These are phyloP conservation scores for Neotoxoptera formosana DNA, from an alignment of 1,140 invertebrate genomes.

Conservation along the genomic window DNA sequence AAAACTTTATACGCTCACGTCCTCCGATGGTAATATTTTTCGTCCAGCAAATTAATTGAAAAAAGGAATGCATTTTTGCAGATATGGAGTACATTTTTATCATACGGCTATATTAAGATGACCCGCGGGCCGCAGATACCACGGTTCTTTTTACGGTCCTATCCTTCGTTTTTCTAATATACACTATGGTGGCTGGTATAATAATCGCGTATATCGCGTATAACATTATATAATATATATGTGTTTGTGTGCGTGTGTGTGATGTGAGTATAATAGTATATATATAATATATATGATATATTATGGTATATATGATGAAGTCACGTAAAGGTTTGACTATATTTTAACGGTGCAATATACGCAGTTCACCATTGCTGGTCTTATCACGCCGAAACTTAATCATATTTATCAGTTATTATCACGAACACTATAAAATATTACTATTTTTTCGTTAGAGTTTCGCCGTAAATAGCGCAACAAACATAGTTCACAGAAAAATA, in stretches of 20 bases:
- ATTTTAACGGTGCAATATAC: neutral
- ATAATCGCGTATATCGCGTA: neutral
- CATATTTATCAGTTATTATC: neutral
- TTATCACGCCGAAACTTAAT: conserved; percentile 23
- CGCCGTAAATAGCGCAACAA: neutral
- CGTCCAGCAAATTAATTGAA: neutral
- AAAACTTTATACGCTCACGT: neutral
- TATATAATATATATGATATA: too few relatives aligned
- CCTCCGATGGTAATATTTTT: neutral
- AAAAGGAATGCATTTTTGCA: neutral
- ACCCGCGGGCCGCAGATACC: neutral
- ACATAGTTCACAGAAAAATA: neutral
- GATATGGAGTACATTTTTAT: neutral
- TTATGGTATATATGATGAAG: neutral
- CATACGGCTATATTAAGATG: neutral
- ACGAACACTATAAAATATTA: conserved; percentile 11
- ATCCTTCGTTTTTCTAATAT: neutral
- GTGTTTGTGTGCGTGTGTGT: too few relatives aligned
- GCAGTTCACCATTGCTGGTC: neutral
- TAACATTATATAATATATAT: neutral
- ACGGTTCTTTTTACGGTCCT: neutral
- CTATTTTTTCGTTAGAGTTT: neutral
- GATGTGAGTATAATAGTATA: too few relatives aligned
- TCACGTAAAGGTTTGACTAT: neutral
- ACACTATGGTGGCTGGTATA: neutral